These are phyloP conservation scores for Lepisosteus oculatus DNA, from an alignment of 2,113 vertebrate genomes.

Conservation along the genomic window DNA sequence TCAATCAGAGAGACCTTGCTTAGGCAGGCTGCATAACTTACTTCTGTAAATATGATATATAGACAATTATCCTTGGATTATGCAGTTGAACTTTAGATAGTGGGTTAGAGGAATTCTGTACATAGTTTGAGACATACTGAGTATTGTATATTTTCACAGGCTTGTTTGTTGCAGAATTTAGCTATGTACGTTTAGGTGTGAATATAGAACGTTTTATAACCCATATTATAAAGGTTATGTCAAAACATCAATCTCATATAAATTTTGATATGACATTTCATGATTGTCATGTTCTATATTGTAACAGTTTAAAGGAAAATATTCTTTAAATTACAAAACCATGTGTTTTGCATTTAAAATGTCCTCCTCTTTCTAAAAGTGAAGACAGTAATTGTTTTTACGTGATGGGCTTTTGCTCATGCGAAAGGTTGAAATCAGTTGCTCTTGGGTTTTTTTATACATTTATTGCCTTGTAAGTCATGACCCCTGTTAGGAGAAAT, in stretches of 20 bases:
- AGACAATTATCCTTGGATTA: conserved; percentile 10
- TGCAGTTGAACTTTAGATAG: neutral
- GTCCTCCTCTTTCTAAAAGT: neutral
- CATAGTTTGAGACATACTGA: too few relatives aligned
- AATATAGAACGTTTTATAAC: conserved; percentile 9
- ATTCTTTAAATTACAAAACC: too few relatives aligned
- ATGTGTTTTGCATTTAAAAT: too few relatives aligned
- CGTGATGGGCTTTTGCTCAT: conserved; percentile 37
- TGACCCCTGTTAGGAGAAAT: conserved; percentile 33
- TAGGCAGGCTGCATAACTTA: conserved; percentile 33
- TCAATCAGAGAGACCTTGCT: conserved; percentile 37
- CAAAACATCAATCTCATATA: too few relatives aligned
- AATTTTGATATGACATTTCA: too few relatives aligned
- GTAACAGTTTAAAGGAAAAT: too few relatives aligned
- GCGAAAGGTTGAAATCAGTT: conserved; percentile 41
- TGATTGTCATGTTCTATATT: too few relatives aligned
- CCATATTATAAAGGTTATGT: too few relatives aligned
- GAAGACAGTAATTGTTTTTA: neutral
- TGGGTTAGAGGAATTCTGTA: neutral
- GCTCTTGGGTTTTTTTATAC: conserved; percentile 45
- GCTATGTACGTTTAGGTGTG: conserved; percentile 4
- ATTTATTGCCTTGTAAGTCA: conserved; percentile 38
- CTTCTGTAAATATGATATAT: conserved; percentile 23
- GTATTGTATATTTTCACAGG: too few relatives aligned
- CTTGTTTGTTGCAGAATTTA: too few relatives aligned